phyloP scores from a whole-genome alignment of 2,797 vertebrate species.

The Eutrigla gurnardus region DNA sequence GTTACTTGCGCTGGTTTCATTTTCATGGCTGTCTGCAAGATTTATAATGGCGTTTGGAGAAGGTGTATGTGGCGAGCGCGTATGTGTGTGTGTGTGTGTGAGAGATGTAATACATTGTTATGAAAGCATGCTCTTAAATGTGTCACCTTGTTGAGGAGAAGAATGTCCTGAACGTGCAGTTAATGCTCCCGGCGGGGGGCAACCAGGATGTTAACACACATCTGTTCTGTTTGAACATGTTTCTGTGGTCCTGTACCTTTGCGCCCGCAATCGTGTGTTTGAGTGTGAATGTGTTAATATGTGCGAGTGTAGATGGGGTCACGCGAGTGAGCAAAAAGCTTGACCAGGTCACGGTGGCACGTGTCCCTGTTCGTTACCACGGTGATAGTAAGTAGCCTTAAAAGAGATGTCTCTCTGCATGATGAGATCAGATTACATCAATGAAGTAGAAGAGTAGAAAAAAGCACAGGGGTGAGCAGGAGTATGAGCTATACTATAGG shows the following conservation, averaged over 20 bases:
- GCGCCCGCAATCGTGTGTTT: background rate
- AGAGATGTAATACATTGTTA: constrained; percentile 62
- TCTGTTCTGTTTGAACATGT: constrained; percentile 31
- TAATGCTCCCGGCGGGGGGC: constrained; percentile 38
- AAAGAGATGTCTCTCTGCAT: constrained; percentile 65
- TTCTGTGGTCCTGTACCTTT: background rate
- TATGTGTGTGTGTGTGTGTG: constrained; percentile 34
- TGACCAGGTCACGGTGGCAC: constrained; percentile 59
- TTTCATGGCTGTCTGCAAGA: constrained; percentile 87
- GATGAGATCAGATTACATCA: constrained; percentile 74
- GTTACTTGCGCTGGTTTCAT: constrained; percentile 85
- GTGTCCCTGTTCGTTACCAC: constrained; percentile 67
- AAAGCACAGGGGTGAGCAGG: constrained; percentile 43
- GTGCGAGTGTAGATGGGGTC: background rate
- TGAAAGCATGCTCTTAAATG: constrained; percentile 68
- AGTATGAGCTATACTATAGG: constrained; percentile 28
- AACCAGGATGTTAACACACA: constrained; percentile 41
- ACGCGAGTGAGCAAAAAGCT: constrained; percentile 36
- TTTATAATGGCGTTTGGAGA: constrained; percentile 83
- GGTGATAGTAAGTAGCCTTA: constrained; percentile 68
- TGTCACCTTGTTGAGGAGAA: constrained; percentile 74
- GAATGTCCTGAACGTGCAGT: constrained; percentile 56
- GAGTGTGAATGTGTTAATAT: constrained; percentile 1
- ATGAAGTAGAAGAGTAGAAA: constrained; percentile 52
- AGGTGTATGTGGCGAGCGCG: constrained; percentile 54